phyloP scores from a whole-genome alignment of 1,140 invertebrate genomes.

The Zeugodacus cucurbitae region DNA sequence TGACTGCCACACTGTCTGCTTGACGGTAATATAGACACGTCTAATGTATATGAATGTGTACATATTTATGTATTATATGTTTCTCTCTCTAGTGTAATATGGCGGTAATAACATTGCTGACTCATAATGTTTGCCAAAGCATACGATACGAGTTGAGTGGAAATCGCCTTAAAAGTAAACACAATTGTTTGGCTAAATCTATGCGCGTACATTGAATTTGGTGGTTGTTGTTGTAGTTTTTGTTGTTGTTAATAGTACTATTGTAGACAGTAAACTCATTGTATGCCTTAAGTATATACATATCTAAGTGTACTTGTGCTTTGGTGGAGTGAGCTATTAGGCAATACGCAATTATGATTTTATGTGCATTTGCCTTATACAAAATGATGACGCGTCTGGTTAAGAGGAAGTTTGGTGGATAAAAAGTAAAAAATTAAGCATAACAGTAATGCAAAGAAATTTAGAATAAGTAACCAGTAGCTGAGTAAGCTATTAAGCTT shows the following conservation, averaged over 20 bases:
- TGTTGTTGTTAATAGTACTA: neutral
- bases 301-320: neutral
- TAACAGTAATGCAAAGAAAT: too few relatives aligned
- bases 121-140: conserved; percentile 6
- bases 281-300: neutral
- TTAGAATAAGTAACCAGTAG: too few relatives aligned
- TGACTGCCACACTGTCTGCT: neutral
- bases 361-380: neutral
- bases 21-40: neutral
- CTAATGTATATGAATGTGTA: too few relatives aligned
- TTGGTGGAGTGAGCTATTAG: neutral
- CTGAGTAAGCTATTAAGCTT: too few relatives aligned
- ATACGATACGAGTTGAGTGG: neutral
- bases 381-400: neutral
- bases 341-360: neutral
- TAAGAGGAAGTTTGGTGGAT: neutral
- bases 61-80: neutral
- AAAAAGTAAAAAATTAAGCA: neutral
- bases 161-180: conserved; percentile 3
- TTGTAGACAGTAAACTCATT: neutral
- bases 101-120: conserved; percentile 22
- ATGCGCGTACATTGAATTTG: neutral
- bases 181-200: conserved; percentile 7
- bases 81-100: neutral
- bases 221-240: neutral